A percentile compares a stretch with the other conserved stretches of the same genome.
Conservation (phyloP, 2,797 vertebrate species). For the Pseudomugil tenellus region DNA sequence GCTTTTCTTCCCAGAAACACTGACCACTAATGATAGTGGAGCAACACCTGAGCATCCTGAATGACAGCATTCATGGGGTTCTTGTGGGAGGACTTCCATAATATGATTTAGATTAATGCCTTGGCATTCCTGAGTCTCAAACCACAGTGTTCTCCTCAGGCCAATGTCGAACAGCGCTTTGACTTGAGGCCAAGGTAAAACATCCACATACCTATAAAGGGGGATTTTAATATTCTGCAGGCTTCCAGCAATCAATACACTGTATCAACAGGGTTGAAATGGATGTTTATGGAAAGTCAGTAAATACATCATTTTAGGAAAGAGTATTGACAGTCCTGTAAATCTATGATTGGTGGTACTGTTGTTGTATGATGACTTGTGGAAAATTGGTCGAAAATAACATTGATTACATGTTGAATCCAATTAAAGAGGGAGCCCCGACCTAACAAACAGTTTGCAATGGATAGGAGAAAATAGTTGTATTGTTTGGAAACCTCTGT, state of each 20-base stretch:
- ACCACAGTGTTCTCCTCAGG: slow-evolving; percentile 49
- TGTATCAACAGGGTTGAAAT: slow-evolving; percentile 57
- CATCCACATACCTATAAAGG: slow-evolving; percentile 37
- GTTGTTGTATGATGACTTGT: slow-evolving; percentile 73
- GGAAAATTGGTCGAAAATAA: slow-evolving; percentile 60
- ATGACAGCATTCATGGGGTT: slow-evolving; percentile 46
- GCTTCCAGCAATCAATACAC: slow-evolving; percentile 57
- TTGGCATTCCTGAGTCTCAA: slow-evolving; percentile 63
- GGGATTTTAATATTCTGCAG: slow-evolving; percentile 49
- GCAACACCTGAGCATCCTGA: slow-evolving; percentile 74
- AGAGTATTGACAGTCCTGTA: slow-evolving; percentile 69
- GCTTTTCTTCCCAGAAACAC: slow-evolving; percentile 76
- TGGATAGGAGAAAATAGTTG: slow-evolving; percentile 59
- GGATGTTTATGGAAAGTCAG: slow-evolving; percentile 63
- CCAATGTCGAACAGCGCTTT: slow-evolving; percentile 32
- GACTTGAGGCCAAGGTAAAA: slow-evolving; percentile 39
- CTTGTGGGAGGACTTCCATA: slow-evolving; percentile 55
- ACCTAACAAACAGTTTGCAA: slow-evolving; percentile 64
- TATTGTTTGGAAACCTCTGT: slow-evolving; percentile 61
- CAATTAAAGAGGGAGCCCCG: slow-evolving; percentile 65
- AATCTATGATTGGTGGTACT: slow-evolving; percentile 55
- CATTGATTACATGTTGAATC: slow-evolving; percentile 72
- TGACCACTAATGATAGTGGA: slow-evolving; percentile 79
- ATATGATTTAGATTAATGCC: slow-evolving; percentile 59
- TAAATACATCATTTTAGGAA: slow-evolving; percentile 69